Conservation (phyloP, 92 coral and sea anemone species). For the Muricea muricata region DNA sequence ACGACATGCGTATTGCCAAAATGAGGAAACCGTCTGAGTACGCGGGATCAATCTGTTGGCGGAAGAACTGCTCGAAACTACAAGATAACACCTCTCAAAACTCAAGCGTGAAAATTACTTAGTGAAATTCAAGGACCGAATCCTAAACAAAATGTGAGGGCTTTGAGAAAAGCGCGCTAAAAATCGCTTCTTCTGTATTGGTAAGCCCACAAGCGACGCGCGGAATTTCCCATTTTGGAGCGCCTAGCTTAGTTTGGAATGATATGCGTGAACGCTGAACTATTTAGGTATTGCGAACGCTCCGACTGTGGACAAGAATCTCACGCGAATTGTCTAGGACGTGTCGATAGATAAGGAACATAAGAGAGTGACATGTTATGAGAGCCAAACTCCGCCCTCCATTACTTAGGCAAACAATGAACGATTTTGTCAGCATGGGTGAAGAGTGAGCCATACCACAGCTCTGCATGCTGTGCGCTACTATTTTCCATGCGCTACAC, state of each 20-base stretch:
- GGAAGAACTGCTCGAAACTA: slow-evolving; percentile 20
- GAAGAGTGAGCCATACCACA: slow-evolving; percentile 28
- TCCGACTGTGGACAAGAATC: background rate
- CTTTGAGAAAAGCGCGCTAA: background rate
- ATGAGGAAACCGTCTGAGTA: slow-evolving; percentile 25
- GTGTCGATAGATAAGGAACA: slow-evolving; percentile 38
- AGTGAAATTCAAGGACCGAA: slow-evolving; percentile 9
- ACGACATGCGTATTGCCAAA: background rate
- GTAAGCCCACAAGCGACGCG: background rate
- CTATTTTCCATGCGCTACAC: background rate
- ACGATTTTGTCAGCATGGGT: slow-evolving; percentile 30
- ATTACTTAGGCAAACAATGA: slow-evolving; percentile 48
- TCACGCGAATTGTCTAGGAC: slow-evolving; percentile 19
- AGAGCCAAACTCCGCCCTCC: slow-evolving; percentile 44
- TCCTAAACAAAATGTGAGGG: background rate
- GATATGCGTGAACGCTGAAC: background rate
- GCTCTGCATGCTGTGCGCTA: background rate
- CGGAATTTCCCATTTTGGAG: background rate
- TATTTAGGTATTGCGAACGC: slow-evolving; percentile 7
- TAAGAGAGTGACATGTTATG: slow-evolving; percentile 38
- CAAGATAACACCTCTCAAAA: slow-evolving; percentile 25
- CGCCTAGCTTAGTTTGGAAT: background rate
- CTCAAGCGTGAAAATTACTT: slow-evolving; percentile 31
- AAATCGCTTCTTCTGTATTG: background rate
- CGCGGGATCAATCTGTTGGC: slow-evolving; percentile 4